phyloP scores from a whole-genome alignment of 2,888 invertebrate species.

The Acrobasis suavella region DNA sequence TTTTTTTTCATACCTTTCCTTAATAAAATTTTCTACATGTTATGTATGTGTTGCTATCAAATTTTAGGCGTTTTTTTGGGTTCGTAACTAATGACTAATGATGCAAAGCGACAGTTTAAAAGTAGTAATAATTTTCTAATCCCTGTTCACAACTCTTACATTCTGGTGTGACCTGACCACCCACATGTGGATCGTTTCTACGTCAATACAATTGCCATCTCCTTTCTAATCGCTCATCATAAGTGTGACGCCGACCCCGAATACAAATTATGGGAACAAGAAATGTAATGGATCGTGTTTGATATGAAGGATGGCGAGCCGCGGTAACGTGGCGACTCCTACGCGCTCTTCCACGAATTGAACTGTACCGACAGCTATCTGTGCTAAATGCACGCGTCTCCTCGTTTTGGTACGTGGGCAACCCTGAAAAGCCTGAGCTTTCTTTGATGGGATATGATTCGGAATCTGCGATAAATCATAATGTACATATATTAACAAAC shows the following conservation, averaged over 20 bases:
- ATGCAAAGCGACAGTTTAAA: too few relatives aligned
- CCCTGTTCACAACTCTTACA: constrained; percentile 26
- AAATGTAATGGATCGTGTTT: constrained; percentile 59
- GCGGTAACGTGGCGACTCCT: constrained; percentile 67
- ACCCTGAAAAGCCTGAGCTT: constrained; percentile 14
- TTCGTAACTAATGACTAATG: too few relatives aligned
- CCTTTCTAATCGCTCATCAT: constrained; percentile 76
- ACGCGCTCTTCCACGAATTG: constrained; percentile 74
- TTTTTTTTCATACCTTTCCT: too few relatives aligned
- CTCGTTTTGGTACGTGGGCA: constrained; percentile 22
- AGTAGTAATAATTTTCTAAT: too few relatives aligned
- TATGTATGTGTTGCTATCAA: too few relatives aligned
- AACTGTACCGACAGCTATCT: constrained; percentile 70
- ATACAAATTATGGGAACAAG: constrained; percentile 78
- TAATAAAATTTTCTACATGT: too few relatives aligned
- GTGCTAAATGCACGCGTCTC: constrained; percentile 61
- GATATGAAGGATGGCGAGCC: constrained; percentile 67
- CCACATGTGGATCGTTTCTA: constrained; percentile 63
- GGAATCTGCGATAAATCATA: neutral
- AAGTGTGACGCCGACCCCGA: constrained; percentile 78
- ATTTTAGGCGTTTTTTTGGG: too few relatives aligned
- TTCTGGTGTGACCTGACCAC: constrained; percentile 53
- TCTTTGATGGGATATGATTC: neutral
- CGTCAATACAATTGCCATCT: constrained; percentile 69
- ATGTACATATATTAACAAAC: too few relatives aligned